These are phyloP conservation scores for Oegoconia quadripuncta DNA, from an alignment of 2,888 invertebrate genomes.

Conservation along the genomic window DNA sequence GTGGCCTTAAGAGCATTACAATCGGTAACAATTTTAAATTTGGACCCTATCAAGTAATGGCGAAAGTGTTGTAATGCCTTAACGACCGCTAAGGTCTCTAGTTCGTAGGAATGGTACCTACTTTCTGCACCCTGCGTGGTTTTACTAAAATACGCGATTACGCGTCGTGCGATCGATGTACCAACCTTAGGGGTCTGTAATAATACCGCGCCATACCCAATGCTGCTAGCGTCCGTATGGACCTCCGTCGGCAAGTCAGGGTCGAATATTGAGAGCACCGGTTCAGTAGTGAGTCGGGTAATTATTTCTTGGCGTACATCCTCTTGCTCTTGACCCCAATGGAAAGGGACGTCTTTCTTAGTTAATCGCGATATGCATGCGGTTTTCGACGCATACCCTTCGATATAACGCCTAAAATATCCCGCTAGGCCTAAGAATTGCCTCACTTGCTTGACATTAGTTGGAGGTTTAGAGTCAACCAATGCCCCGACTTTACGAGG, in stretches of 20 bases:
- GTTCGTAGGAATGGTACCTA: conserved; percentile 19
- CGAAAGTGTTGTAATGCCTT: conserved; percentile 20
- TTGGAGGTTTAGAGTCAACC: not conserved
- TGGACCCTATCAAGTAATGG: conserved; percentile 12
- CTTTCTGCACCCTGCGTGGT: conserved; percentile 18
- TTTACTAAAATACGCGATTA: not conserved
- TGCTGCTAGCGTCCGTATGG: conserved; percentile 17
- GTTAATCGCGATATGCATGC: conserved; percentile 13
- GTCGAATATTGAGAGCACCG: conserved; percentile 18
- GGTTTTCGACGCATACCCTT: conserved; percentile 10
- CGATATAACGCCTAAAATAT: conserved; percentile 10
- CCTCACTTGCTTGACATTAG: not conserved
- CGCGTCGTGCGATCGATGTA: too few relatives aligned
- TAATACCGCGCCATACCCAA: too few relatives aligned
- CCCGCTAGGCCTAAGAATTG: conserved; percentile 12
- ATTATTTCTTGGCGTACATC: conserved; percentile 10
- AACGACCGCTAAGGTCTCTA: conserved; percentile 22
- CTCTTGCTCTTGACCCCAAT: conserved; percentile 14
- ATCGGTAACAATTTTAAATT: conserved; percentile 30
- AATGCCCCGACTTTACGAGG: conserved; percentile 4
- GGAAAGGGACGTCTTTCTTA: conserved; percentile 7
- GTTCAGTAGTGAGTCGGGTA: conserved; percentile 14
- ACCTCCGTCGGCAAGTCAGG: conserved; percentile 17
- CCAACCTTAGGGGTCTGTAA: too few relatives aligned
- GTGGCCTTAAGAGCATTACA: conserved; percentile 32